Conservation (phyloP, 2,113 vertebrate species). For the Nasalis larvatus region DNA sequence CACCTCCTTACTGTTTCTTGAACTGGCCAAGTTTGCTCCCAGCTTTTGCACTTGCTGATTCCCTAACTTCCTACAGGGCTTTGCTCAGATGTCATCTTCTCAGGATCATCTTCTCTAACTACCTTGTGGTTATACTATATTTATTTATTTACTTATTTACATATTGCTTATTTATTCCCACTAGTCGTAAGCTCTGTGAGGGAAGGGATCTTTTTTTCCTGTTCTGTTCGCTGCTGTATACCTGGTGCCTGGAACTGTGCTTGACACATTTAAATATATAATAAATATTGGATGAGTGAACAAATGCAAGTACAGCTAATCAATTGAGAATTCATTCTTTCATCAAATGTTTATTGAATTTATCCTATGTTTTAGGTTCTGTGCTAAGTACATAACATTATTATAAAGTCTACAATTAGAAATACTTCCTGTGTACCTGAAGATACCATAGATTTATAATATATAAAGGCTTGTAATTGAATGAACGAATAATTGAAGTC, state of each 20-base stretch:
- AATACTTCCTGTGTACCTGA: not conserved
- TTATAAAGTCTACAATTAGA: conserved; percentile 4
- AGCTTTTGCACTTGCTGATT: not conserved
- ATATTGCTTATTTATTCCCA: not conserved
- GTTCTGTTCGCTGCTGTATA: not conserved
- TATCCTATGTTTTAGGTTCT: not conserved
- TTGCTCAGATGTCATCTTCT: not conserved
- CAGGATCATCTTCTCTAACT: not conserved
- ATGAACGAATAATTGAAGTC: not conserved
- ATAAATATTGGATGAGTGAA: not conserved
- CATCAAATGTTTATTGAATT: not conserved
- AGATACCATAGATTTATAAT: not conserved
- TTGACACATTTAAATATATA: not conserved
- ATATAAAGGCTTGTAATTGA: not conserved
- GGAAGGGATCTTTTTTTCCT: not conserved
- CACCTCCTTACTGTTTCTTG: not conserved
- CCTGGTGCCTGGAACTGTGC: not conserved
- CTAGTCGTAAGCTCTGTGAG: not conserved
- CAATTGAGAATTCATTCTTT: not conserved
- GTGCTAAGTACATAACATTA: not conserved
- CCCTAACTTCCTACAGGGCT: not conserved
- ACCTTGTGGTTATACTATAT: not conserved
- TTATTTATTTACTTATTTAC: not conserved
- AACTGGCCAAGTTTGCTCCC: no score
- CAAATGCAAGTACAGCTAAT: not conserved